A percentile compares a stretch with the other conserved stretches of the same genome.
Evolutionary conservation across 2,888 invertebrate species (phyloP).

Genomic region (Abrostola tripartita): DNA sequence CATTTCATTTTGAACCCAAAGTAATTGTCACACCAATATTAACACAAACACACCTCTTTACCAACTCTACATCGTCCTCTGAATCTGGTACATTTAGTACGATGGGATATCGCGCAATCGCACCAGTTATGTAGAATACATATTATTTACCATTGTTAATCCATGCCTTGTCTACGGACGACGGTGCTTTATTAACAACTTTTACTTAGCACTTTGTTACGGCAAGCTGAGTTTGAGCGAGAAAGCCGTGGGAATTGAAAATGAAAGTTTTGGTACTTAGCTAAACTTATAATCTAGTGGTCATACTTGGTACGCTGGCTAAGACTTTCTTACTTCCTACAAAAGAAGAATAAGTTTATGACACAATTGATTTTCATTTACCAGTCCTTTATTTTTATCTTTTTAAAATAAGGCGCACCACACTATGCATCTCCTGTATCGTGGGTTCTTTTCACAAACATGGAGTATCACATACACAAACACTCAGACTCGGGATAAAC

Average conservation of each 20-base stretch:
- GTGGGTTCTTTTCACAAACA: no score
- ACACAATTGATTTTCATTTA: no score
- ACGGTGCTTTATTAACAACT: slow-evolving; percentile 60
- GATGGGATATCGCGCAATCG: slow-evolving; percentile 72
- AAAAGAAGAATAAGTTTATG: no score
- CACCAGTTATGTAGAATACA: slow-evolving; percentile 81
- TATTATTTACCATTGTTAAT: slow-evolving; percentile 71
- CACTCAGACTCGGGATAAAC: no score
- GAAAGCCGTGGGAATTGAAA: slow-evolving; percentile 72
- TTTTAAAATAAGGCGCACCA: no score
- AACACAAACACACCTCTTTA: slow-evolving; percentile 14
- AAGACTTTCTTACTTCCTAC: no score
- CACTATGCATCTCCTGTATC: no score
- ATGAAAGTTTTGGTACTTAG: slow-evolving; percentile 51
- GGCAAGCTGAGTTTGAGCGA: slow-evolving; percentile 54
- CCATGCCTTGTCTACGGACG: slow-evolving; percentile 46
- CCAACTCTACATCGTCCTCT: slow-evolving; percentile 4
- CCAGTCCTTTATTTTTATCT: no score
- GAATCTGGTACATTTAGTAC: slow-evolving; percentile 62
- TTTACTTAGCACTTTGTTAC: slow-evolving; percentile 57
- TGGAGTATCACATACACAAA: no score
- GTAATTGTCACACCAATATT: slow-evolving; percentile 35
- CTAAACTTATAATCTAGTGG: background rate
- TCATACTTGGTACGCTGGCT: no score
- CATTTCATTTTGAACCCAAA: background rate